Evolutionary conservation across 2,888 invertebrate genomes (phyloP).

Genomic region (Sturmia bella): DNA sequence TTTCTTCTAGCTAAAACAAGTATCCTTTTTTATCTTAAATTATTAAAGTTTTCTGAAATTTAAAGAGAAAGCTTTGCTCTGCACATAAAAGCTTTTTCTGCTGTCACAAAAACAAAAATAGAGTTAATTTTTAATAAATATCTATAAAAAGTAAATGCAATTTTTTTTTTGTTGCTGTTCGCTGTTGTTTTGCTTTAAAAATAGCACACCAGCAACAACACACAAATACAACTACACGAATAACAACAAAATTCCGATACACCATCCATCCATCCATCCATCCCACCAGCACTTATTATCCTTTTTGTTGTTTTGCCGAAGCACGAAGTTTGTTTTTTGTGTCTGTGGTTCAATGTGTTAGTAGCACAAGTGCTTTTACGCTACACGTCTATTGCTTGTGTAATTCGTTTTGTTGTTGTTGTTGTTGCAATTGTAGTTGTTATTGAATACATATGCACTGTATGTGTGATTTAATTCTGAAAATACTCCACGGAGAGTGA

Average conservation of each 20-base stretch:
- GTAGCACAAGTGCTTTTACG: conserved; percentile 68
- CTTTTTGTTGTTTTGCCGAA: conserved; percentile 24
- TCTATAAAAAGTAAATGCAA: conserved; percentile 29
- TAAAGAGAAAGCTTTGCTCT: conserved; percentile 47
- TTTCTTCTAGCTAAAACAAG: conserved; percentile 3
- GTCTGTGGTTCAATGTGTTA: conserved; percentile 70
- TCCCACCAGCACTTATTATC: conserved; percentile 50
- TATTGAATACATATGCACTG: conserved; percentile 63
- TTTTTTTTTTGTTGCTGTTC: conserved; percentile 51
- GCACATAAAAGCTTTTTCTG: conserved; percentile 57
- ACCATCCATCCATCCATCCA: conserved; percentile 27
- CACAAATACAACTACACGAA: conserved; percentile 10
- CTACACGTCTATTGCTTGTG: conserved; percentile 27
- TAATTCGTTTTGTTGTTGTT: conserved; percentile 9
- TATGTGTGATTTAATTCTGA: conserved; percentile 10
- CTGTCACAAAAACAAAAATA: not conserved
- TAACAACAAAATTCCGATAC: conserved; percentile 12
- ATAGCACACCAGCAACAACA: conserved; percentile 46
- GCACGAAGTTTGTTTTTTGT: conserved; percentile 53
- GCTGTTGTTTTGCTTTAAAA: conserved; percentile 31
- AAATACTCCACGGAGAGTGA: conserved; percentile 43
- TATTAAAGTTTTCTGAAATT: conserved; percentile 7
- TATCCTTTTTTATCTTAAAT: conserved; percentile 37
- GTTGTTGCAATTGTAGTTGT: conserved; percentile 10
- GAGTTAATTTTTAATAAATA: not conserved